phyloP scores from a whole-genome alignment of 2,113 vertebrate species.

The Piaya cayana region DNA sequence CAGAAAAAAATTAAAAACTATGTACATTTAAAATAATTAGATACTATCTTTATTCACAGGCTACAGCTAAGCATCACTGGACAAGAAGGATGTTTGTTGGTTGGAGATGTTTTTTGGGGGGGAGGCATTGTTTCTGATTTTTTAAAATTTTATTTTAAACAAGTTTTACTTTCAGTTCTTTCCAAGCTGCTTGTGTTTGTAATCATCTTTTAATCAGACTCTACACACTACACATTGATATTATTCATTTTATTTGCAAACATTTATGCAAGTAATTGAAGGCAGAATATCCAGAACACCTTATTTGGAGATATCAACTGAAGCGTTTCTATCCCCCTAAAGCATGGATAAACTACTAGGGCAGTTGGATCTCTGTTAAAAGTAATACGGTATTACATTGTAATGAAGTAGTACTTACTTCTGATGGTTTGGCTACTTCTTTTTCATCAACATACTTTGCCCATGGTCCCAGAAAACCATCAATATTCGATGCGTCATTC shows the following conservation, averaged over 20 bases:
- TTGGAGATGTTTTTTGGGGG: background rate
- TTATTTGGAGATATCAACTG: background rate
- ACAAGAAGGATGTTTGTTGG: background rate
- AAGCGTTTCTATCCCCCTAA: background rate
- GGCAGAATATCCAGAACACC: background rate
- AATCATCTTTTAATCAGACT: background rate
- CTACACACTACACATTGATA: background rate
- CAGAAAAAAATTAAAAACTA: background rate
- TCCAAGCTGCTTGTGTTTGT: background rate
- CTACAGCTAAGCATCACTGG: background rate
- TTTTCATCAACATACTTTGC: conserved; percentile 96
- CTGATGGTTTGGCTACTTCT: conserved; percentile 92
- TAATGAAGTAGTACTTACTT: conserved; percentile 82
- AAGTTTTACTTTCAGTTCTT: background rate
- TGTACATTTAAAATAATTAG: background rate
- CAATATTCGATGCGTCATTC: conserved; percentile 92
- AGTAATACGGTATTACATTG: too few relatives aligned
- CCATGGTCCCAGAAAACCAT: conserved; percentile 94
- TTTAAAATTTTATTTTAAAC: background rate
- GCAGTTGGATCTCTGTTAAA: background rate
- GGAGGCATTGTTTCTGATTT: background rate
- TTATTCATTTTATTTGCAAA: background rate
- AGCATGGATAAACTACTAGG: background rate
- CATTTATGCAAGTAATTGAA: background rate
- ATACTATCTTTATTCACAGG: background rate